Base-by-base conservation (phyloP, 1,140 invertebrate genomes). In the Drosophila mayri region DNA sequence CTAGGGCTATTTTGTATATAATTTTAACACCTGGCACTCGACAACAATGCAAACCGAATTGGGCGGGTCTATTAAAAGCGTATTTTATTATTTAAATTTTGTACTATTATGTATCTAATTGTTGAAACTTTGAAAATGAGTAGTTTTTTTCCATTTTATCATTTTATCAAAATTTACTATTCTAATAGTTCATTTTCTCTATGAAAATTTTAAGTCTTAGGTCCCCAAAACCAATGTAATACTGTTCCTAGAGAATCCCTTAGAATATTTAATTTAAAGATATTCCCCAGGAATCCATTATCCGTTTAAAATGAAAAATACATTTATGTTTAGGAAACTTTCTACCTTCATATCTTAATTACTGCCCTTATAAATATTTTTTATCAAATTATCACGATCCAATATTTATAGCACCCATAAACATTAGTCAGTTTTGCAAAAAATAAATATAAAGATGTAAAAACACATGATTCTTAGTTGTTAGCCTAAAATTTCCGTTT, bases 1-100 rank as follows among this genome's bases (percentile, higher is more conserved):
- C 37, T 32, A 18, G 52, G 55, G 60, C 62, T 54, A 64, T 64
- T 25, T 52, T 54, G 38, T 52, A 14, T n/a, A 32, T 66, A 44
- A 37, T 28, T 66, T 67, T 38, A 66, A 70, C 66, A 70, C 66
- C 66, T 70, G 66, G 58, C 37, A 35, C 9, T 47, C 4, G 59
- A 18, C 16, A 63, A 47, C 59, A 63, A 66, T 62, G 38, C 46
- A 11, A 35, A 18, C 38, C 47, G 12, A 54, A 55, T 46, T 22
- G 20, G 47, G 47, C 4, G 8, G 28, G 16, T 14, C 6, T 32
- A 5, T 38, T 58, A 55, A 55, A 25, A 38, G 35, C 25, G 2
- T 28, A 55, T 11, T 63, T 30, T 30, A 63, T 11, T 65, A 18
- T 65, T 62, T 25, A 43, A 25, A 30, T 35, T 61, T 58, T 20